Evolutionary conservation across 2,113 vertebrate species (phyloP), one percentile per base, ranked within the genome.

Genomic region (Jacana jacana): DNA sequence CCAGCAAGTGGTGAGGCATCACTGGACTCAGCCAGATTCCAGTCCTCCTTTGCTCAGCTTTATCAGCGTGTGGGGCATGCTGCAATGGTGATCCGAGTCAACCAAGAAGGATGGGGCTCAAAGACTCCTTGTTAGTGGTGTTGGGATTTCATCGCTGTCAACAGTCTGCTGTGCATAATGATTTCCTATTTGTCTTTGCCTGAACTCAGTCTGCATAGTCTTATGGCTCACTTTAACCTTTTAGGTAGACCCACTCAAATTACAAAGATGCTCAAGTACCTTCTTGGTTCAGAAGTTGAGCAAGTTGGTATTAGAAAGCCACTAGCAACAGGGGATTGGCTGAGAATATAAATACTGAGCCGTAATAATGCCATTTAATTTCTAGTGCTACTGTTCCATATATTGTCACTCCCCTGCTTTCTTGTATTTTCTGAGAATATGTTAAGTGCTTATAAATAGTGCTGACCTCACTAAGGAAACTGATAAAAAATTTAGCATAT

Each of bases 401-500:
- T 66, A 80, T 88, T 84, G 37, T 79, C 85, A 16, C 52, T 92
- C 58, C 64, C 17, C 39, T 51, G 68, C 80, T 85, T 88, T 84
- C 49, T 80, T 92, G 40, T 64, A 8, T 93, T 96, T 96, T 91
- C 63, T 96, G 93, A 89, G 40, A 91, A 73, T 88, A 54, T 88
- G 35, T 79, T 89, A 49, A 66, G 57, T 72, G 44, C 71, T 95
- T 95, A 90, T 89, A 95, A 95, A 94, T 95, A 92, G 91, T 66
- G 31, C 65, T 93, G 93, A 89, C 55, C 77, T 94, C 93, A 84
- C 65, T 79, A 79, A 95, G 91, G 91, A 93, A 96, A 82, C 60
- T 94, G 86, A 93, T 95, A 81, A 97, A 95, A 96, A 92, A 86
- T 88, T 95, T 91, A 95, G 86, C 20, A 2, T 82, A 52, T n/a